Evolutionary conservation across 2,888 invertebrate species (phyloP).

Genomic region (Ischnus inquisitorius): DNA sequence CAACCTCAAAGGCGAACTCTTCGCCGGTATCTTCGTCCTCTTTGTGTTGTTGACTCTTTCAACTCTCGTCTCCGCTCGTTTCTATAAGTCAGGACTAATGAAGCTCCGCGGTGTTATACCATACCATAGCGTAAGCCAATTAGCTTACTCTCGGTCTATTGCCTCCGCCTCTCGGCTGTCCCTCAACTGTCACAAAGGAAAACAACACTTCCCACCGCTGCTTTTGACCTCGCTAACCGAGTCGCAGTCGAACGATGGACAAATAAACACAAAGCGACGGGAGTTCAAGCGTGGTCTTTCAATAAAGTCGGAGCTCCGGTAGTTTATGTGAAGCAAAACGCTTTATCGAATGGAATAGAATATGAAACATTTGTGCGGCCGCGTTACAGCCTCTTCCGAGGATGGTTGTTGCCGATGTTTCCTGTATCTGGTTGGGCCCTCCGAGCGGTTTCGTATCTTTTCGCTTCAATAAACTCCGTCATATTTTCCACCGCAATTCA

Average conservation of each 20-base stretch:
- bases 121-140: conserved; percentile 54
- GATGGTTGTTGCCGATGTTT: background rate
- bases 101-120: conserved; percentile 52
- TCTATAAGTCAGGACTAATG: conserved; percentile 57
- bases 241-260: conserved; percentile 36
- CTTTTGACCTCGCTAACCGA: conserved; percentile 21
- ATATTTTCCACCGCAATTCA: no score
- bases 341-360: background rate
- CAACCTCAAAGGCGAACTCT: conserved; percentile 54
- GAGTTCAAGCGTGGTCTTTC: background rate
- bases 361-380: background rate
- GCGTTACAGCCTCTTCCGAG: background rate
- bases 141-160: conserved; percentile 54
- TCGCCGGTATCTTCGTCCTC: background rate
- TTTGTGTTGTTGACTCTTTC: conserved; percentile 37
- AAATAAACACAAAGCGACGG: conserved; percentile 30
- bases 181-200: conserved; percentile 55
- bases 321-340: background rate
- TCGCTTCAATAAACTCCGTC: no score
- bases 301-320: background rate
- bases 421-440: no score
- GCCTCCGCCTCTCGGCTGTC: conserved; percentile 34
- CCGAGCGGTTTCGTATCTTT: no score
- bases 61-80: conserved; percentile 13
- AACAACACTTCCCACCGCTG: conserved; percentile 45